Conservation (phyloP, 2,113 vertebrate genomes). For the Hipposideros armiger region DNA sequence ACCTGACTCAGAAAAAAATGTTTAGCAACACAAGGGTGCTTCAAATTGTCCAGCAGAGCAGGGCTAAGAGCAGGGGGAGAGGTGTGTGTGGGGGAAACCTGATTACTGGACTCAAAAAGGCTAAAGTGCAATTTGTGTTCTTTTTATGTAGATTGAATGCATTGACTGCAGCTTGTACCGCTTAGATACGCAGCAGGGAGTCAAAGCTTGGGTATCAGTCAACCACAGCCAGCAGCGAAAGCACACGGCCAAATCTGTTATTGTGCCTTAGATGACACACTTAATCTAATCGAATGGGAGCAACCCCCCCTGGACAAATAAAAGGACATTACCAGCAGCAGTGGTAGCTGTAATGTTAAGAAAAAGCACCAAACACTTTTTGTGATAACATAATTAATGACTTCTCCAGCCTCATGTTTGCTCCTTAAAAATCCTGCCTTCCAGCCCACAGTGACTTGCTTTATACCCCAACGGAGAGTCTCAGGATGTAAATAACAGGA, state of each 20-base stretch:
- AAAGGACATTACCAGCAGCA: conserved; percentile 86
- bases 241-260: conserved; percentile 90
- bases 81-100: conserved; percentile 66
- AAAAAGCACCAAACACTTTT: conserved; percentile 84
- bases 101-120: conserved; percentile 88
- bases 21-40: conserved; percentile 76
- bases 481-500: conserved; percentile 13
- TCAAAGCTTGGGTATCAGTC: conserved; percentile 93
- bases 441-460: not conserved
- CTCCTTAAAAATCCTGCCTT: conserved; percentile 75
- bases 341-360: conserved; percentile 83
- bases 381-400: conserved; percentile 86
- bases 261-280: conserved; percentile 91
- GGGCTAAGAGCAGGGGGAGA: not conserved
- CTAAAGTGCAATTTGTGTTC: conserved; percentile 90
- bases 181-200: conserved; percentile 91
- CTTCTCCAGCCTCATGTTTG: conserved; percentile 77
- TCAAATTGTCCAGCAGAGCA: conserved; percentile 81
- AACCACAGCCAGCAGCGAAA: conserved; percentile 91
- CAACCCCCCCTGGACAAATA: conserved; percentile 87
- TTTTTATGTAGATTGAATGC: conserved; percentile 93
- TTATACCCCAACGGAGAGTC: not conserved
- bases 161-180: conserved; percentile 88
- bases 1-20: conserved; percentile 74
- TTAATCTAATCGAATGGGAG: conserved; percentile 94